phyloP scores from a whole-genome alignment of 2,113 vertebrate species.

The Megaceryle torquata region DNA sequence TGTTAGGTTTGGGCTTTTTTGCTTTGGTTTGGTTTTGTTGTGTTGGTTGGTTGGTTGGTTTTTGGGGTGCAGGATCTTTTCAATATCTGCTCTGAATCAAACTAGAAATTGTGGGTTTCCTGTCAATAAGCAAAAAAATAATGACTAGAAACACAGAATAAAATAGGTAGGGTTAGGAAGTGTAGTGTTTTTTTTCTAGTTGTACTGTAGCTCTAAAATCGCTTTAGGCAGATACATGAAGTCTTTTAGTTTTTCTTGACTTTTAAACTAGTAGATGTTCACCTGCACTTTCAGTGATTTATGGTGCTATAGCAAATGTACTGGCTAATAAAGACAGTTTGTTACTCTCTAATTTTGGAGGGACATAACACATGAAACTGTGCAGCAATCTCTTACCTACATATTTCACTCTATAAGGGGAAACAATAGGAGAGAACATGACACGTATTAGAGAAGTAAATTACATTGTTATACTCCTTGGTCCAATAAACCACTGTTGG shows the following conservation, averaged over 20 bases:
- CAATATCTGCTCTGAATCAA: constrained; percentile 54
- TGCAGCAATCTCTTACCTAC: constrained; percentile 52
- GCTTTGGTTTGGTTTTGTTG: too few relatives aligned
- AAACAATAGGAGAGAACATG: constrained; percentile 73
- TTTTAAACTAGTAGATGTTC: constrained; percentile 66
- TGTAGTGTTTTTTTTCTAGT: constrained; percentile 60
- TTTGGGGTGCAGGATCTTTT: background rate
- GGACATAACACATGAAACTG: constrained; percentile 60
- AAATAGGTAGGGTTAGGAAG: constrained; percentile 42
- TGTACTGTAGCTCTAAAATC: constrained; percentile 52
- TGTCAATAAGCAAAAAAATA: constrained; percentile 58
- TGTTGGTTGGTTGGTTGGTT: background rate
- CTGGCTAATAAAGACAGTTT: constrained; percentile 75
- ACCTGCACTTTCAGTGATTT: constrained; percentile 70
- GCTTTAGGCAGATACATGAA: constrained; percentile 60
- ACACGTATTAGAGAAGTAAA: constrained; percentile 74
- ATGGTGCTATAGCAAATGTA: constrained; percentile 61
- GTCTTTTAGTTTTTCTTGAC: constrained; percentile 60
- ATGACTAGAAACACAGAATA: constrained; percentile 26
- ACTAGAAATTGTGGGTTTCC: constrained; percentile 61
- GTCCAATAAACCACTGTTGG: constrained; percentile 70
- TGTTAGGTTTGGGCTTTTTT: background rate
- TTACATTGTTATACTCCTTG: constrained; percentile 71
- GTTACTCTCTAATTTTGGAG: constrained; percentile 76
- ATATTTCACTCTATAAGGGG: constrained; percentile 73